A percentile compares a stretch with the other conserved stretches of the same genome.
Evolutionary conservation across 2,113 vertebrate species (phyloP).

Genomic region (Ellobius talpinus): DNA sequence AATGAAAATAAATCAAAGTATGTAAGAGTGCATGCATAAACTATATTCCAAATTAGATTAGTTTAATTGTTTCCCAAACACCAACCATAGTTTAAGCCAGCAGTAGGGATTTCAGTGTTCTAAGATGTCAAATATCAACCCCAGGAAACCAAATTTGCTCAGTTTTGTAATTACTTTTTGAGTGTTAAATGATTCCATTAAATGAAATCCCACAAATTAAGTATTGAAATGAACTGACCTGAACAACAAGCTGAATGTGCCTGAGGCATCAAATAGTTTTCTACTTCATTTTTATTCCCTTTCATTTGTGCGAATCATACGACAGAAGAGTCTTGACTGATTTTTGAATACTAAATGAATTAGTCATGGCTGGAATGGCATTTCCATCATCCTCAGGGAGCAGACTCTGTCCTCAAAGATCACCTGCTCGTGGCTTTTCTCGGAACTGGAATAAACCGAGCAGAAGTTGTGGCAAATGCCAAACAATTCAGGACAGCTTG

Average conservation of each 20-base stretch:
- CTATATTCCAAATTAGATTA: slow-evolving; percentile 61
- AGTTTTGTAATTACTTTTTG: slow-evolving; percentile 85
- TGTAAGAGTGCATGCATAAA: slow-evolving; percentile 38
- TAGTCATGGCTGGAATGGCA: slow-evolving; percentile 84
- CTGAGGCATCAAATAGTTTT: slow-evolving; percentile 86
- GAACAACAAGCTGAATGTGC: slow-evolving; percentile 84
- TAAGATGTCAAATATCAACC: slow-evolving; percentile 77
- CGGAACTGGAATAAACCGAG: slow-evolving; percentile 14
- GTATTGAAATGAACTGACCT: slow-evolving; percentile 88
- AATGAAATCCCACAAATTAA: slow-evolving; percentile 84
- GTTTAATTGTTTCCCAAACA: slow-evolving; percentile 65
- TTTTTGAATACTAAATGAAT: slow-evolving; percentile 88
- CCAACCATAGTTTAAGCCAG: slow-evolving; percentile 56
- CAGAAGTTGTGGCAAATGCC: neutral
- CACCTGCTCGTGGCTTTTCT: slow-evolving; percentile 61
- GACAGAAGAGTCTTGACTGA: slow-evolving; percentile 84
- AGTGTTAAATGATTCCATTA: slow-evolving; percentile 86
- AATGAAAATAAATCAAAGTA: slow-evolving; percentile 42
- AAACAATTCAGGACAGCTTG: neutral
- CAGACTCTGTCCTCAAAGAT: slow-evolving; percentile 72
- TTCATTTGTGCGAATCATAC: slow-evolving; percentile 85
- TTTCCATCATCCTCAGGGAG: slow-evolving; percentile 81
- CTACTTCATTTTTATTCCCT: slow-evolving; percentile 81
- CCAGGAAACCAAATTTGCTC: slow-evolving; percentile 79
- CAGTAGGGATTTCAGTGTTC: slow-evolving; percentile 74